Evolutionary conservation across 2,113 vertebrate genomes (phyloP), one percentile per base, ranked within the genome.

Genomic region (Anser cygnoides): DNA sequence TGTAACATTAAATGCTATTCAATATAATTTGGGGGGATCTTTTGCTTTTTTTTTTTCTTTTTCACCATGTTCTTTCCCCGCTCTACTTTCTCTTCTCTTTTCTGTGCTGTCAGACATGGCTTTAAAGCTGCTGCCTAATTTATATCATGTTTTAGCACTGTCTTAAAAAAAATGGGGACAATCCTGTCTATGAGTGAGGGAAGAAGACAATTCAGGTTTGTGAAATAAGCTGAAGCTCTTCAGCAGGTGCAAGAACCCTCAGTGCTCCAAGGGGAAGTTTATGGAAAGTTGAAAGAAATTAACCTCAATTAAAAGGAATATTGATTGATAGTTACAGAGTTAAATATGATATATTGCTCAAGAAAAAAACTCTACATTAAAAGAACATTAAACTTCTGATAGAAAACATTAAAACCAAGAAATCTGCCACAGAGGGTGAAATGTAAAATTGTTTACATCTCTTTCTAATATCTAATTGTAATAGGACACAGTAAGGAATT

Each of bases 221-320:
- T 91, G 58, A 88, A 91, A 92, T 86, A 66, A 87, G 65, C 63
- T 90, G 93, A 73, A 71, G 67, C 76, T 94, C 28, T 83, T 84
- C 58, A 83, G 96, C 97, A 98, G 95, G 97, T 98, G 96, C 77
- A 96, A 93, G 78, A 95, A 80, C 83, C 83, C 74, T 97, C 79
- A 10, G 8, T 37, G 65, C 79, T 87, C 92, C 86, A 89, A 82
- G 71, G 95, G 84, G 88, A 96, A 95, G 84, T 96, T 95, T 96
- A 83, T 85, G 95, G 92, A 92, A 97, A 98, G 97, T 98, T 98
- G 97, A 98, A 98, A 97, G 96, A 98, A 97, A 98, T 98, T 98
- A 98, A 98, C 97, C 97, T 98, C 97, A 98, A 96, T 98, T 98
- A 98, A 97, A 97, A 88, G 63, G 83, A 97, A 97, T 97, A 96